Base-by-base conservation (phyloP, 1,140 invertebrate species). In the Drosophila oshimai region DNA sequence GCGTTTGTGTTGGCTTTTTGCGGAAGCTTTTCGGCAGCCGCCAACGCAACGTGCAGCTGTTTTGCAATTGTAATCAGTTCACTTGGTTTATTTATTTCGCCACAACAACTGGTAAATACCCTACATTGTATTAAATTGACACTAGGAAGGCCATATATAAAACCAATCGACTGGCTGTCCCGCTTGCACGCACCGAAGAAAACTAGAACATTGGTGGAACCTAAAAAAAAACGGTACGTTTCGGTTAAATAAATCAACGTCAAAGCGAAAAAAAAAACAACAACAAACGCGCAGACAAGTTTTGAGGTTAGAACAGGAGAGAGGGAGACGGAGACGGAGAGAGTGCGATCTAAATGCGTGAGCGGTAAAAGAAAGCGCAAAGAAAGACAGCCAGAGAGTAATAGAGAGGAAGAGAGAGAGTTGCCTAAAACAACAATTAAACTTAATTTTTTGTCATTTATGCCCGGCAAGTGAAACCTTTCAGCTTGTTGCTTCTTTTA, bases 21-120 rank as follows among this genome's bases (percentile, higher is more conserved):
- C 74, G 79, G 80, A 86, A 84, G 80, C 78, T 61, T 74, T 86
- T 79, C 57, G 72, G 53, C 78, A 62, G 47, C 81, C 80, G 80
- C 75, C 80, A 72, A 84, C 80, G 81, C 80, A 84, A 86, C 80
- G 71, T 80, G 75, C 75, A 57, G 55, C 58, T 61, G 65, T 61
- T 86, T 86, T 57, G 50, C 65, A 60, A 84, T 68, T 83, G 55
- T 58, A 68, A 77, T 44, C 41, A 46, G 34, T 42, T 39, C 4
- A 46, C 42, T 17, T 20, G 20, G 31, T 67, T 51, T 58, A 22
- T 17, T 46, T 18, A 42, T 15, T 15, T 26, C 1, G n/a, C 6
- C 13, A 44, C 20, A 31, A 10, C 34, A 22, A 24, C 53, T 31
- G 7, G 6, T 6, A 13, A 26, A 46, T 70, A 58, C 65, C 44